Conservation (phyloP, 2,797 vertebrate genomes). For the Jordanella pulchra region DNA sequence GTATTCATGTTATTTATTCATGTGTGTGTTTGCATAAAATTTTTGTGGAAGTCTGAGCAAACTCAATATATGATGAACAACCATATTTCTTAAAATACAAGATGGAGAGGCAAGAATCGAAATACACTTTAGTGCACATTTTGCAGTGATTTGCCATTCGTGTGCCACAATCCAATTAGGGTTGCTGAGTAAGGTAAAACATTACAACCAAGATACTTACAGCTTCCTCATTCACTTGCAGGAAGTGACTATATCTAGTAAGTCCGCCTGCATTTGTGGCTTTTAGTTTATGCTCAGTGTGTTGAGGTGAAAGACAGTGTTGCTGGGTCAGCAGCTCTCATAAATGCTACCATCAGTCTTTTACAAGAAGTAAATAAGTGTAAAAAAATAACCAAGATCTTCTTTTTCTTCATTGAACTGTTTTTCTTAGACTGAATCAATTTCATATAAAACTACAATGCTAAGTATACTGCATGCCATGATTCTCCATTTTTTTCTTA, state of each 20-base stretch:
- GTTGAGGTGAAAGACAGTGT: constrained; percentile 44
- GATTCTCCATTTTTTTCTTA: constrained; percentile 9
- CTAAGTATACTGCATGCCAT: constrained; percentile 14
- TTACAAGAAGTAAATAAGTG: constrained; percentile 47
- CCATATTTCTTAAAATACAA: not conserved
- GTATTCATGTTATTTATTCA: not conserved
- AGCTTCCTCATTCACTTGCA: constrained; percentile 28
- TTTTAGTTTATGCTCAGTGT: constrained; percentile 45
- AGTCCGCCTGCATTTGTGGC: constrained; percentile 44
- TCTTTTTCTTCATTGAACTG: constrained; percentile 31
- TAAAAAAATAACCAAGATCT: constrained; percentile 46
- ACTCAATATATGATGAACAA: not conserved
- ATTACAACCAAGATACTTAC: constrained; percentile 14
- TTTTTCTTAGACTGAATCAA: constrained; percentile 23
- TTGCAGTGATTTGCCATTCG: constrained; percentile 5
- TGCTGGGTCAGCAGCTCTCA: constrained; percentile 60
- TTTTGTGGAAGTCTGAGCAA: not conserved
- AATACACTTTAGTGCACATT: constrained; percentile 7
- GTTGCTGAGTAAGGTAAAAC: constrained; percentile 21
- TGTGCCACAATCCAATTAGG: constrained; percentile 6
- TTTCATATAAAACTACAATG: constrained; percentile 14
- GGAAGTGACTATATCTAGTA: constrained; percentile 19
- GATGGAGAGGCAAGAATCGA: not conserved
- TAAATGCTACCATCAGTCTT: constrained; percentile 48
- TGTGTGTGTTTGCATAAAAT: not conserved